Conservation (phyloP, 53 echinoderm and acorn worm genomes). For the Stichopus horrens region DNA sequence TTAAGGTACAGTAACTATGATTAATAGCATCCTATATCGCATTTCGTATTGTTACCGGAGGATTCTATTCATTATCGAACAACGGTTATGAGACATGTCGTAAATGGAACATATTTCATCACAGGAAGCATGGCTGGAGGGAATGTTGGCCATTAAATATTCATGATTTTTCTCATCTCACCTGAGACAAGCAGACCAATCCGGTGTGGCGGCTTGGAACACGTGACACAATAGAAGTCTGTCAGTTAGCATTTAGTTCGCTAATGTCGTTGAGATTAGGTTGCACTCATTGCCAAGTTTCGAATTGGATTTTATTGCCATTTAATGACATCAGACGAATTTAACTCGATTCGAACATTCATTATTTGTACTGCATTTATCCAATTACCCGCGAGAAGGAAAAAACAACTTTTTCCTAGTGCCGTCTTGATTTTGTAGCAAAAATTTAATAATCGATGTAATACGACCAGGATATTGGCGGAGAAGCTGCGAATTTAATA, state of each 20-base stretch:
- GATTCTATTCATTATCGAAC: background rate
- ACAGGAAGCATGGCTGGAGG: background rate
- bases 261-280: no score
- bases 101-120: background rate
- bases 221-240: background rate
- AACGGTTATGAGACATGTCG: background rate
- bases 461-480: background rate
- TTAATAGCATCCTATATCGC: background rate
- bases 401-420: background rate
- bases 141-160: background rate
- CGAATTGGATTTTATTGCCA: no score
- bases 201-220: background rate
- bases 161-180: background rate
- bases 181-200: background rate
- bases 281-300: no score
- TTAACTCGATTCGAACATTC: background rate
- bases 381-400: background rate
- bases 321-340: background rate
- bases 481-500: no score
- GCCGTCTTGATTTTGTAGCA: background rate
- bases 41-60: background rate
- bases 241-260: no score
- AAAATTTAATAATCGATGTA: background rate
- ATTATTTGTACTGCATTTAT: background rate
- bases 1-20: background rate